Evolutionary conservation across 2,797 vertebrate species (phyloP).

Genomic region (Sus cebifrons): DNA sequence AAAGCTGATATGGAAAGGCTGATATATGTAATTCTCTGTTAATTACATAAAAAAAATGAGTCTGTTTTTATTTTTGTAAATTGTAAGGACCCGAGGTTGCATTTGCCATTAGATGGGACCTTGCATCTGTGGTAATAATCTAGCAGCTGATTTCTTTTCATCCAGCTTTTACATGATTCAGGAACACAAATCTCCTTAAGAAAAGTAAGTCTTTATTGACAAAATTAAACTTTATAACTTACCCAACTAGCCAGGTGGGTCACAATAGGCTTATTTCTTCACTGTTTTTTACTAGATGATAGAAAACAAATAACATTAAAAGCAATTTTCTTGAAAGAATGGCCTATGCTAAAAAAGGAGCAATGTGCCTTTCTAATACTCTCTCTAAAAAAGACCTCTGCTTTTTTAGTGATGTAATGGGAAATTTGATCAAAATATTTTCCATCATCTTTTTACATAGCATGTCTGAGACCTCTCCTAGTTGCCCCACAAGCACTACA

Average conservation of each 20-base stretch:
- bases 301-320: slow-evolving; percentile 63
- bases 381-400: slow-evolving; percentile 29
- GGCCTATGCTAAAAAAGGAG: slow-evolving; percentile 34
- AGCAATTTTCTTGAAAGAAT: slow-evolving; percentile 62
- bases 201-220: slow-evolving; percentile 60
- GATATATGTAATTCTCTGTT: background rate
- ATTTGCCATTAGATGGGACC: slow-evolving; percentile 30
- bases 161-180: background rate
- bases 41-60: background rate
- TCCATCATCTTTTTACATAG: background rate
- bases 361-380: slow-evolving; percentile 31
- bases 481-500: background rate
- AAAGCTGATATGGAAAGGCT: slow-evolving; percentile 8
- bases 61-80: background rate
- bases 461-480: slow-evolving; percentile 18
- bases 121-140: slow-evolving; percentile 54
- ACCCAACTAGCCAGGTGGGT: slow-evolving; percentile 23
- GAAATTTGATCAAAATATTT: slow-evolving; percentile 47
- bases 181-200: slow-evolving; percentile 58
- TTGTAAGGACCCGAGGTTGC: background rate
- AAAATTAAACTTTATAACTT: slow-evolving; percentile 74
- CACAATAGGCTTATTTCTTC: slow-evolving; percentile 51
- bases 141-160: slow-evolving; percentile 26
- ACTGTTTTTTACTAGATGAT: slow-evolving; percentile 46
- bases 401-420: slow-evolving; percentile 42